Conservation (phyloP, 2,113 vertebrate genomes). For the Glaucidium brasilianum region DNA sequence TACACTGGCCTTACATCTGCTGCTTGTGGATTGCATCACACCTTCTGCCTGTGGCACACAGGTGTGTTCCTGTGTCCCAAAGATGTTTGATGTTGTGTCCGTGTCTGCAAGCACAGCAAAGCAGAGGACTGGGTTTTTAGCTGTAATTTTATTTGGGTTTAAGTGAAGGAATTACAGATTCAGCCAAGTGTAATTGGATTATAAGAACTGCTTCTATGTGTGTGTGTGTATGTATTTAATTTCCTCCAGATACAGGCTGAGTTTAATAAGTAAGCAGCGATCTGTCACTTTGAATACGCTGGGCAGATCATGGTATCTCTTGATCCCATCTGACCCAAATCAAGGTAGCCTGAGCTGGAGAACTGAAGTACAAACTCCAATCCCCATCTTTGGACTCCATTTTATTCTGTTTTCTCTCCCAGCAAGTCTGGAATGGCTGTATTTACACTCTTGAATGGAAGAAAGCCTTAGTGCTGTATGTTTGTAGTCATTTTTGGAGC, state of each 20-base stretch:
- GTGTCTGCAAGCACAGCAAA: not conserved
- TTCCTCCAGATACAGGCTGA: not conserved
- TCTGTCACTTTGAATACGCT: not conserved
- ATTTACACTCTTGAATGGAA: not conserved
- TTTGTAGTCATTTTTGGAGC: not conserved
- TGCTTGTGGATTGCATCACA: not conserved
- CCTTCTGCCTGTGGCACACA: not conserved
- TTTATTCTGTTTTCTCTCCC: not conserved
- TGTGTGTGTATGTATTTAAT: not conserved
- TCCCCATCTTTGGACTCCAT: not conserved
- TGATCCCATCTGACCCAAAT: not conserved
- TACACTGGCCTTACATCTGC: not conserved
- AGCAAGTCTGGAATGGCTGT: not conserved
- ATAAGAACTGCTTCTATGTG: not conserved
- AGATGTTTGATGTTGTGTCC: too few species aligned
- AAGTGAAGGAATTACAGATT: not conserved
- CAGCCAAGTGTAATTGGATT: not conserved
- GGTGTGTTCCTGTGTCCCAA: not conserved
- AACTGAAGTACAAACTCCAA: not conserved
- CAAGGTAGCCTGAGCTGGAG: not conserved
- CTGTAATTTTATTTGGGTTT: not conserved
- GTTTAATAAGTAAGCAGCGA: not conserved
- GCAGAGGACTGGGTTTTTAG: not conserved
- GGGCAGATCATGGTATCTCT: not conserved
- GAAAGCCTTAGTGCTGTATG: not conserved